A percentile compares a stretch with the other conserved stretches of the same genome.
phyloP scores from a whole-genome alignment of 2,113 vertebrate species.

The Notechis scutatus region DNA sequence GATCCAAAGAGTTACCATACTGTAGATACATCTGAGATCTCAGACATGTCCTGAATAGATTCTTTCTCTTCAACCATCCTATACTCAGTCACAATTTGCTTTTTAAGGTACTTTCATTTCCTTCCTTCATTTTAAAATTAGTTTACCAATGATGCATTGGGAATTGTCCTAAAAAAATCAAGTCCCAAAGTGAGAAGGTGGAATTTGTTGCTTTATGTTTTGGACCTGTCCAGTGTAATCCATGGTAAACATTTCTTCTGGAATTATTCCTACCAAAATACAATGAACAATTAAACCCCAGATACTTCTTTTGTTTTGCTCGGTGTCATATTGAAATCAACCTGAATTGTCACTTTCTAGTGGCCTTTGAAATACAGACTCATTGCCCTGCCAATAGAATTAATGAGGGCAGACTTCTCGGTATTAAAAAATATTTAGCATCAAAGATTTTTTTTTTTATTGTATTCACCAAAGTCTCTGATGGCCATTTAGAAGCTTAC shows the following conservation, averaged over 20 bases:
- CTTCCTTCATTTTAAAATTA: neutral
- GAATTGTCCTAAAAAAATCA: neutral
- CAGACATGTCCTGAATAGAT: neutral
- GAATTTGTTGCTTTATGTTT: neutral
- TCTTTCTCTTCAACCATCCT: neutral
- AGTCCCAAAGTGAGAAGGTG: neutral
- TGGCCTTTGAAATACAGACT: conserved; percentile 86
- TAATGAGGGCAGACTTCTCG: conserved; percentile 57
- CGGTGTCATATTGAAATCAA: conserved; percentile 44
- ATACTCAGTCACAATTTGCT: neutral
- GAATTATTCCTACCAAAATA: neutral
- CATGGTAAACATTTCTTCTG: neutral
- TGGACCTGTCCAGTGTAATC: neutral
- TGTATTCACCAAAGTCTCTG: conserved; percentile 90
- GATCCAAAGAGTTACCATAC: neutral
- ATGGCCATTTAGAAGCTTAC: conserved; percentile 83
- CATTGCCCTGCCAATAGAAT: conserved; percentile 60
- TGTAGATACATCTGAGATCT: neutral
- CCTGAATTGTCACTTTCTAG: conserved; percentile 84
- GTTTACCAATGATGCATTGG: neutral
- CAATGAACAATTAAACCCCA: conserved; percentile 17
- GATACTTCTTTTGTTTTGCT: conserved; percentile 32
- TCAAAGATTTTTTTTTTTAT: conserved; percentile 72
- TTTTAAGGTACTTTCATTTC: neutral
- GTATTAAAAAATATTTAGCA: conserved; percentile 66